These are phyloP conservation scores for Leucophenga varia DNA, from an alignment of 1,140 invertebrate genomes.

Conservation along the genomic window DNA sequence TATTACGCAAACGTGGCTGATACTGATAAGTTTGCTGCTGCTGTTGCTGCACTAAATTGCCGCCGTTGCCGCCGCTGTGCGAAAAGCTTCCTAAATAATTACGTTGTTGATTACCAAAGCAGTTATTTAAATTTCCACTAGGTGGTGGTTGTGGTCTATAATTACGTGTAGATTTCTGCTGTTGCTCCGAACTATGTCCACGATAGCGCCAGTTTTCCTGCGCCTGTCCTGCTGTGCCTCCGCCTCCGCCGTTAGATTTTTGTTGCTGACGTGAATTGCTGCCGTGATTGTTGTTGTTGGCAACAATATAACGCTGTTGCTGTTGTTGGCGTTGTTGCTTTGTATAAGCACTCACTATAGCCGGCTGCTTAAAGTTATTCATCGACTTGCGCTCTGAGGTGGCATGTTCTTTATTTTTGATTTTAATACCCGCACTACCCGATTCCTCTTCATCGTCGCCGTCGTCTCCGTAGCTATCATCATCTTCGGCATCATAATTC, in stretches of 20 bases:
- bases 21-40: too few relatives aligned
- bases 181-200: constrained; percentile 40
- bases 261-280: too few relatives aligned
- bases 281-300: constrained; percentile 17
- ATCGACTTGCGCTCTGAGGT: not conserved
- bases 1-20: constrained; percentile 16
- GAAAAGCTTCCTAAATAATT: constrained; percentile 49
- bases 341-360: constrained; percentile 31
- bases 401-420: not conserved
- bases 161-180: constrained; percentile 31
- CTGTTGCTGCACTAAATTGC: constrained; percentile 26
- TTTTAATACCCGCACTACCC: too few relatives aligned
- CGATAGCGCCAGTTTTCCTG: constrained; percentile 52
- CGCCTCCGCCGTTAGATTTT: too few relatives aligned
- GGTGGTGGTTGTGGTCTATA: constrained; percentile 41
- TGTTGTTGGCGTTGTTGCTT: constrained; percentile 37
- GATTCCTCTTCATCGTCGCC: constrained; percentile 21
- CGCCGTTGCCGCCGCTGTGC: constrained; percentile 35
- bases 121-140: constrained; percentile 37
- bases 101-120: constrained; percentile 45
- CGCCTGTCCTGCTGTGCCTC: not conserved
- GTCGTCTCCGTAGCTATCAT: constrained; percentile 41
- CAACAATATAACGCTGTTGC: constrained; percentile 29
- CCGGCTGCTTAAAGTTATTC: constrained; percentile 26
- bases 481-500: constrained; percentile 36